Evolutionary conservation across 37 sponge, comb jelly and placozoan species (phyloP), one percentile per base, ranked within the genome.

Genomic region (Mnemiopsis leidyi): DNA sequence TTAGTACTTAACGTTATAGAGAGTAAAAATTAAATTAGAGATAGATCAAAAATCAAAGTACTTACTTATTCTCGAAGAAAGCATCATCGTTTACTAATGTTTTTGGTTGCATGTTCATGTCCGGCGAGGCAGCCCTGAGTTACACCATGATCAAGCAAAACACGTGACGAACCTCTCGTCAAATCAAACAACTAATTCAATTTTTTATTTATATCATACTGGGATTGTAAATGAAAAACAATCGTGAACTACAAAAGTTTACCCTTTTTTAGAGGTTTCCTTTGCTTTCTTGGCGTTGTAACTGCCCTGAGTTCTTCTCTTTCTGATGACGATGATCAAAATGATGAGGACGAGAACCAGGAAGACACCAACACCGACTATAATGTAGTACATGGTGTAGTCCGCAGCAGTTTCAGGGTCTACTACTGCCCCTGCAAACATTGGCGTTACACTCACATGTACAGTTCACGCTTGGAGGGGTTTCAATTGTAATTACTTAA

Each of bases 31-130:
- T n/a, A n/a, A n/a, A n/a, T n/a, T n/a, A n/a, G n/a, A n/a, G n/a
- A n/a, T n/a, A n/a, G n/a, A n/a, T n/a, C n/a, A n/a, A n/a, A n/a
- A n/a, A n/a, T n/a, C n/a, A n/a, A n/a, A n/a, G 3, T n/a, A 71
- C 75, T 71, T 24, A 33, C 90, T 85, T 85, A 61, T 40, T 85
- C 48, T 85, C 90, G 90, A 85, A 85, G 90, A 36, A 85, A 29
- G 40, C 24, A 37, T 85, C 36, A 21, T 85, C 90, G 24, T 85
- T 23, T 13, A 40, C 90, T 7, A 40, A 40, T 1, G 90, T 48
- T 13, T 48, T 48, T 48, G 61, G 61, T 48, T 48, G 61, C 61
- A 48, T 18, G 61, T 13, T 13, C 61, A 48, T 18, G 61, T 48
- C 61, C 13, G 61, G 61, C 5, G 61, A 48, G 5, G 61, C 61